Percentiles rank a stretch among this genome's conserved stretches.
Evolutionary conservation across 2,888 invertebrate species (phyloP).

Genomic region (Plagiodera versicolora): DNA sequence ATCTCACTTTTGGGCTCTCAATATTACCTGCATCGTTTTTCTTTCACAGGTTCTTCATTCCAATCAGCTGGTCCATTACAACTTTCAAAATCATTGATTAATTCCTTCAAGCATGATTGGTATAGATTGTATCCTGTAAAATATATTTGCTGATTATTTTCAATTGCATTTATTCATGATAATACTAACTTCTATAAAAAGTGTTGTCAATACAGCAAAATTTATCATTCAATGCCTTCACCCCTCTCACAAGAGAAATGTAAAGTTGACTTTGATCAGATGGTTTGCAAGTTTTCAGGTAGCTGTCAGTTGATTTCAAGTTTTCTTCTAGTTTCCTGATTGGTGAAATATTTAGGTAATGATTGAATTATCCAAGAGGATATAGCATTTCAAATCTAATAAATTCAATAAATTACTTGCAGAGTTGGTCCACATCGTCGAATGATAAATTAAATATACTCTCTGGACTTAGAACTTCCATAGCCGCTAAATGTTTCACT

Average conservation of each 20-base stretch:
- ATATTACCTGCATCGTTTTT: conserved; percentile 54
- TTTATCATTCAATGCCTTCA: conserved; percentile 52
- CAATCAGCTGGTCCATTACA: conserved; percentile 61
- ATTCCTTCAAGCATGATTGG: conserved; percentile 45
- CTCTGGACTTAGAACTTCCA: conserved; percentile 60
- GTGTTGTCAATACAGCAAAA: conserved; percentile 42
- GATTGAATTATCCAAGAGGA: background rate
- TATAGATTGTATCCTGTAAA: conserved; percentile 34
- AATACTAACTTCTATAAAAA: conserved; percentile 18
- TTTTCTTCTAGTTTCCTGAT: conserved; percentile 46
- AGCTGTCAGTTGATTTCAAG: conserved; percentile 51
- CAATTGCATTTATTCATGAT: conserved; percentile 2
- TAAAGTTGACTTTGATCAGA: conserved; percentile 55
- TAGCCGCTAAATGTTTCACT: conserved; percentile 56
- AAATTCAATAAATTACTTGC: conserved; percentile 40
- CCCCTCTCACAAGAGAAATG: conserved; percentile 53
- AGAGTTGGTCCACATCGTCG: conserved; percentile 49
- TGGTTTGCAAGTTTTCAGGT: conserved; percentile 51
- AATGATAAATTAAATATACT: conserved; percentile 55
- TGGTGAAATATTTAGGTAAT: background rate
- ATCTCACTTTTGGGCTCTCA: too few relatives aligned
- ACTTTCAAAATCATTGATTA: conserved; percentile 57
- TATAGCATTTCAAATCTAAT: background rate
- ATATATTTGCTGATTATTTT: too few relatives aligned
- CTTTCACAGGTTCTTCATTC: conserved; percentile 55